Conservation (phyloP, 1,140 invertebrate genomes). For the Sesamia nonagrioides region DNA sequence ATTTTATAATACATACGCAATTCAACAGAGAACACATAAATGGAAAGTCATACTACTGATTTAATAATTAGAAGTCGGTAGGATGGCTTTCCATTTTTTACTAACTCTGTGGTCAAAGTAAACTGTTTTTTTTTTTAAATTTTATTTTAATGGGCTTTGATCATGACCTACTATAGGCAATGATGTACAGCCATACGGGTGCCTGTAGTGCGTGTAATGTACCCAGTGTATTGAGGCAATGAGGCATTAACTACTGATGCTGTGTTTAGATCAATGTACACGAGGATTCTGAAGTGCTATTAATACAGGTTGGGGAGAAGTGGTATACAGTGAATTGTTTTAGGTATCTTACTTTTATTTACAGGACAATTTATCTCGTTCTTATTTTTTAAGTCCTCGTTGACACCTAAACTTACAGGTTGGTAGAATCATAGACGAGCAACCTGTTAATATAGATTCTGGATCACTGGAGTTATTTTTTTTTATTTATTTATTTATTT, state of each 20-base stretch:
- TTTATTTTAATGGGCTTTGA: background rate
- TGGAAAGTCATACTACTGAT: background rate
- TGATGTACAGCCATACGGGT: background rate
- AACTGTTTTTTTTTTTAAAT: too few species aligned
- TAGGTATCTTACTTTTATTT: too few species aligned
- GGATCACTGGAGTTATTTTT: too few species aligned
- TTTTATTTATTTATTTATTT: too few species aligned
- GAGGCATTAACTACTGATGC: background rate
- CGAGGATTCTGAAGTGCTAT: background rate
- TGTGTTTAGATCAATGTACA: conserved; percentile 2
- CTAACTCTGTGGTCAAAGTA: background rate
- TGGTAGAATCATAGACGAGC: too few species aligned
- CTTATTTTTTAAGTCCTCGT: too few species aligned
- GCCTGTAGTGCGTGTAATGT: conserved; percentile 4
- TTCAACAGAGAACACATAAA: background rate
- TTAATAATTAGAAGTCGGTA: too few species aligned
- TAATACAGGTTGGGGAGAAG: background rate
- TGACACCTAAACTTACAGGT: too few species aligned
- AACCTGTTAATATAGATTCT: too few species aligned
- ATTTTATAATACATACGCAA: background rate
- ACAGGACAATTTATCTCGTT: background rate
- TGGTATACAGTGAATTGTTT: too few species aligned
- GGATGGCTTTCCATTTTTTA: background rate
- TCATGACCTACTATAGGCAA: background rate
- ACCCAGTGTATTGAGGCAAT: conserved; percentile 23